Conservation (phyloP, 2,888 invertebrate species). For the Leptopterna dolabrata region DNA sequence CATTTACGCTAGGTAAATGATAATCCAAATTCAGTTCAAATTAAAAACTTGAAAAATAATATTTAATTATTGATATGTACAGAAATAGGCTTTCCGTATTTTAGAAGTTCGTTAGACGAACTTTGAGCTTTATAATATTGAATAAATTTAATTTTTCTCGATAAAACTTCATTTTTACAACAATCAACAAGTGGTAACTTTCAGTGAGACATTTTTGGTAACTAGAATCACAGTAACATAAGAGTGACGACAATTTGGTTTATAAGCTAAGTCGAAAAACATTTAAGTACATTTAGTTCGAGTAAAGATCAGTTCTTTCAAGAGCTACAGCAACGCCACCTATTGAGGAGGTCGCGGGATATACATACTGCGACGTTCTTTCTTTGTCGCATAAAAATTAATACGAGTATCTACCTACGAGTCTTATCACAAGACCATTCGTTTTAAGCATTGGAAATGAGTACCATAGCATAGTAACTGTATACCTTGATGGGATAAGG, state of each 20-base stretch:
- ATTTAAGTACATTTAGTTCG: neutral
- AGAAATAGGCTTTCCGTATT: slow-evolving; percentile 17
- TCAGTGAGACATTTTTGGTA: slow-evolving; percentile 30
- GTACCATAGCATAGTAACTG: neutral
- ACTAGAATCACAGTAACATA: slow-evolving; percentile 42
- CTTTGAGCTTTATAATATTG: slow-evolving; percentile 30
- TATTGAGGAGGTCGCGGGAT: neutral
- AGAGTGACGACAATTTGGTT: neutral
- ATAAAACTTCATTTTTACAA: slow-evolving; percentile 1
- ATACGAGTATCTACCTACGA: neutral
- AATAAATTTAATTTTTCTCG: slow-evolving; percentile 14
- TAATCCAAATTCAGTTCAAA: slow-evolving; percentile 54
- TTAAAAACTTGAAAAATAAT: neutral
- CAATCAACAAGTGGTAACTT: slow-evolving; percentile 43
- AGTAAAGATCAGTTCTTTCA: neutral
- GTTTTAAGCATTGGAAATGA: neutral
- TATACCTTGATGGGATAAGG: neutral
- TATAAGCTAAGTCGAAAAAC: neutral
- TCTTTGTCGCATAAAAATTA: no score
- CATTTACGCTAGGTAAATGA: slow-evolving; percentile 56
- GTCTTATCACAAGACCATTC: neutral
- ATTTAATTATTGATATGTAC: neutral
- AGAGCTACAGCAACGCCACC: neutral
- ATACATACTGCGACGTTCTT: no score
- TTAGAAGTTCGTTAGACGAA: slow-evolving; percentile 28